Evolutionary conservation across 2,888 invertebrate genomes (phyloP), one percentile per base, ranked within the genome.

Genomic region (Drosophila colorata): DNA sequence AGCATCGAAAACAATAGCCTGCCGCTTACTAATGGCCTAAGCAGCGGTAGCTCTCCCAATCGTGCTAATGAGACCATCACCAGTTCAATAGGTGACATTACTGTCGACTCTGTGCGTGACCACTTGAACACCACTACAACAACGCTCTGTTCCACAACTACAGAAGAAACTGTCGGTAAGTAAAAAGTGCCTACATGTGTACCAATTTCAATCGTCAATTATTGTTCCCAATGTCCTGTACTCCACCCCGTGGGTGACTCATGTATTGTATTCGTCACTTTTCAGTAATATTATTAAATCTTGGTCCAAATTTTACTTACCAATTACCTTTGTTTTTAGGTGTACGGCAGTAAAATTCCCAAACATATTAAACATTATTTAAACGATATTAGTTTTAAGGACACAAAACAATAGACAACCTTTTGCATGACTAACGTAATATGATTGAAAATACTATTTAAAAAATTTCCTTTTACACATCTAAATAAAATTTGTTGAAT

Each of bases 51-150:
- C 69, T 91, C 92, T 66, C 90, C 91, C 18, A 91, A 89, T 80
- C 87, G 90, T 37, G 92, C 90, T 20, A 92, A 92, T 72, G 92
- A 92, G 79, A 94, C 94, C 4, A 93, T 93, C 51, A 93, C 93
- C 57, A 95, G 94, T 86, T 95, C 95, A 40, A 94, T 95, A 68
- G 97, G 96, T 14, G 98, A 98, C 93, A 98, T 98, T 90, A 98
- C 98, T 4, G 96, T 98, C 74, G 98, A 98, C 93, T 98, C 98
- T 31, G 97, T 98, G 51, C 95, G 97, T 77, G 98, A 98, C 93
- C 98, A 98, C 93, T 94, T 96, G 66, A 92, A 92, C 76, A 67
- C 90, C 28, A 92, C 92, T 28, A 91, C 91, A 52, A 92, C 92
- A 31, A 92, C 92, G 7, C 77, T 92, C 35, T 92, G 91, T 72